Conservation (phyloP, 1,140 invertebrate species). For the Tribolium castaneum region DNA sequence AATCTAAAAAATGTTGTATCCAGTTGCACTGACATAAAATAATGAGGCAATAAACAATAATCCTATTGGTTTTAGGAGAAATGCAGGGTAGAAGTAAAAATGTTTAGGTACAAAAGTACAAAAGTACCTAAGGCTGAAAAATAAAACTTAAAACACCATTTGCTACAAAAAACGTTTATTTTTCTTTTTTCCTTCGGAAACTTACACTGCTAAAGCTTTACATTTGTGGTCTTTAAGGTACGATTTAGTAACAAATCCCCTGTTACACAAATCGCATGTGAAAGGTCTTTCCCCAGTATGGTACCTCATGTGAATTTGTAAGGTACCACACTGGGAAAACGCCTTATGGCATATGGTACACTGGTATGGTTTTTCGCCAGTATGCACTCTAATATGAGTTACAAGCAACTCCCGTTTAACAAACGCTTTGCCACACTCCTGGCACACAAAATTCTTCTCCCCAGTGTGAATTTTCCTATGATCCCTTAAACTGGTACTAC, state of each 20-base stretch:
- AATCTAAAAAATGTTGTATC: too few relatives aligned
- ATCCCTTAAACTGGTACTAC: background rate
- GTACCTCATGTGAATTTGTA: conserved; percentile 74
- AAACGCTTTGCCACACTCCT: background rate
- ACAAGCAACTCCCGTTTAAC: background rate
- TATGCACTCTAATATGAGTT: conserved; percentile 59
- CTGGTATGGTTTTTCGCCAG: conserved; percentile 66
- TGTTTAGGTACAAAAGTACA: too few relatives aligned
- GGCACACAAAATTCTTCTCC: background rate
- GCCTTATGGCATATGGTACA: conserved; percentile 69
- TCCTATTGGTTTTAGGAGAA: too few relatives aligned
- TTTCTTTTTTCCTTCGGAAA: too few relatives aligned
- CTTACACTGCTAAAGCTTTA: background rate
- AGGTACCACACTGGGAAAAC: conserved; percentile 70
- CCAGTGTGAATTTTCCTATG: background rate
- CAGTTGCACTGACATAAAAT: too few relatives aligned
- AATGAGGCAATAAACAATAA: too few relatives aligned
- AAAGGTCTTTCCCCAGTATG: conserved; percentile 61
- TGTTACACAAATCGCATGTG: conserved; percentile 60
- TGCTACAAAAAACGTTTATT: too few relatives aligned
- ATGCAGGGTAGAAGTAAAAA: too few relatives aligned
- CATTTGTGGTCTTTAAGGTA: background rate
- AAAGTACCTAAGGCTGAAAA: too few relatives aligned
- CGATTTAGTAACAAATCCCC: conserved; percentile 22
- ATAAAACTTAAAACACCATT: too few relatives aligned